Conservation (phyloP, 2,888 invertebrate species). For the Drosophila mettleri region DNA sequence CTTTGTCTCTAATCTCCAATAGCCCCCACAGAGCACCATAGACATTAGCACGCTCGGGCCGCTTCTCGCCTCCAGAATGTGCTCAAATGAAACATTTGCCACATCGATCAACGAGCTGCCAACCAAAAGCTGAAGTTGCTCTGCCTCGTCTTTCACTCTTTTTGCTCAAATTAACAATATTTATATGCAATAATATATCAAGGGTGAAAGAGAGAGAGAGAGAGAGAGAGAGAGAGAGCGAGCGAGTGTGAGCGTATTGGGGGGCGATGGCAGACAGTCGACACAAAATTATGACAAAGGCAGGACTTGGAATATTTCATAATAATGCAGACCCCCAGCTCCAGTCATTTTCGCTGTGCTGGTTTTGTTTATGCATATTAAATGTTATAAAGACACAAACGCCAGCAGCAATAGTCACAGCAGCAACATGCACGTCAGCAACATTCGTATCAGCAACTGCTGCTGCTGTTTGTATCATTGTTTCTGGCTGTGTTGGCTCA, state of each 20-base stretch:
- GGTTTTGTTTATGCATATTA: slow-evolving; percentile 76
- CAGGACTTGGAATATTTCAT: slow-evolving; percentile 62
- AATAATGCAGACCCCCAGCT: slow-evolving; percentile 42
- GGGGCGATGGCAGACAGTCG: slow-evolving; percentile 33
- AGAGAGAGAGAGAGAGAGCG: not conserved
- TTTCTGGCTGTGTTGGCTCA: slow-evolving; percentile 15
- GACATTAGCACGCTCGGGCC: slow-evolving; percentile 25
- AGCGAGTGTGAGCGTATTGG: too few relatives aligned
- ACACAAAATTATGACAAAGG: slow-evolving; percentile 61
- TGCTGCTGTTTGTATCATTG: slow-evolving; percentile 30
- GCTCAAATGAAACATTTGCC: slow-evolving; percentile 58
- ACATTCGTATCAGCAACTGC: slow-evolving; percentile 12
- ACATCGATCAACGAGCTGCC: slow-evolving; percentile 64
- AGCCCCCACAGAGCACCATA: slow-evolving; percentile 4
- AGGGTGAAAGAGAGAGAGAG: slow-evolving; percentile 1
- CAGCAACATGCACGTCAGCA: slow-evolving; percentile 49
- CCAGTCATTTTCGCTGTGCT: slow-evolving; percentile 18
- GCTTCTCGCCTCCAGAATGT: slow-evolving; percentile 5
- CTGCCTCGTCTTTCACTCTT: slow-evolving; percentile 7
- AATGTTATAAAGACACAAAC: slow-evolving; percentile 70
- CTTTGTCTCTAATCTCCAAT: not conserved
- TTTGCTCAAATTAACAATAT: slow-evolving; percentile 38
- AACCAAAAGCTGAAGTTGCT: slow-evolving; percentile 16
- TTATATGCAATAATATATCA: slow-evolving; percentile 61
- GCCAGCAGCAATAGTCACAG: slow-evolving; percentile 53